Conservation (phyloP, 1,140 invertebrate genomes). For the Megalopta genalis region DNA sequence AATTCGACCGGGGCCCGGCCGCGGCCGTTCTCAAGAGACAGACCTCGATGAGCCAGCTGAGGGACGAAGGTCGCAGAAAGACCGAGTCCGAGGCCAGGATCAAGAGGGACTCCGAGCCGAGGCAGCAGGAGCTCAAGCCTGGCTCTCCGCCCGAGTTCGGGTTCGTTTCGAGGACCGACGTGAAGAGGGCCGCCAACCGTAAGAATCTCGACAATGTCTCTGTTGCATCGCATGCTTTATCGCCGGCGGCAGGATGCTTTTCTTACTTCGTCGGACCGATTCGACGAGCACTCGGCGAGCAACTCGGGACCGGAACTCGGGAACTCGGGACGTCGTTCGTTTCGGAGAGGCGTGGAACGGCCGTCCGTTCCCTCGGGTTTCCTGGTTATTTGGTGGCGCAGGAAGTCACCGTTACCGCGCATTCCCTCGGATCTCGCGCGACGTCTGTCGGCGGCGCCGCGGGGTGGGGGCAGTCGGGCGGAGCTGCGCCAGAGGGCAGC, state of each 20-base stretch:
- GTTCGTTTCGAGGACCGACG: slow-evolving; percentile 77
- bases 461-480: no score
- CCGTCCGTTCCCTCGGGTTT: no score
- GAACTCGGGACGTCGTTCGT: no score
- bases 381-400: no score
- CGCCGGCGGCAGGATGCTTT: slow-evolving; percentile 3
- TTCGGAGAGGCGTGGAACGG: no score
- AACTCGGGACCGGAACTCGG: no score
- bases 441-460: no score
- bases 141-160: slow-evolving; percentile 83
- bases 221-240: slow-evolving; percentile 34
- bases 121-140: slow-evolving; percentile 74
- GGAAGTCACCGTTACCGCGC: no score
- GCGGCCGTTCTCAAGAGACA: slow-evolving; percentile 77
- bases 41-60: slow-evolving; percentile 57
- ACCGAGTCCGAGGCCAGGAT: slow-evolving; percentile 10
- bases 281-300: background rate
- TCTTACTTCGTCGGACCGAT: background rate
- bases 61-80: slow-evolving; percentile 33
- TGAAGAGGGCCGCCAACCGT: slow-evolving; percentile 77
- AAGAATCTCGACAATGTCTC: slow-evolving; percentile 65
- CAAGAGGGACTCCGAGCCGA: slow-evolving; percentile 46
- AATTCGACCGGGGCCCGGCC: slow-evolving; percentile 82
- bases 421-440: no score
- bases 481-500: no score